These are phyloP conservation scores for Caenorhabditis afra DNA, from an alignment of 2,888 invertebrate genomes.

Conservation along the genomic window DNA sequence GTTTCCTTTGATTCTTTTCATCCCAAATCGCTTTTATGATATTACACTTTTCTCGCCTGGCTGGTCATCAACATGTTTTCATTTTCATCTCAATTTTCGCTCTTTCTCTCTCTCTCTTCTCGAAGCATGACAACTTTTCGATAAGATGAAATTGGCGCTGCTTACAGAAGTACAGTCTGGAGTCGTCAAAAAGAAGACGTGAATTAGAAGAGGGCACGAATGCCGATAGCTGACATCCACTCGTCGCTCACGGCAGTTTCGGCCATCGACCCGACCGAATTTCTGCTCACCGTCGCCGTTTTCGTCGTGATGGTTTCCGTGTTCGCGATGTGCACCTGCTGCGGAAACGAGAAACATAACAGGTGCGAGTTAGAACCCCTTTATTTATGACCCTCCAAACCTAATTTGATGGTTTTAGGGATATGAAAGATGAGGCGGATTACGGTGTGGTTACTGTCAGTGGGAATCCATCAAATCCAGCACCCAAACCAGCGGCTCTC, in stretches of 20 bases:
- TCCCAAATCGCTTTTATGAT: not conserved
- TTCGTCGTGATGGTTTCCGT: conserved; percentile 58
- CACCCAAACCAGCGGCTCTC: conserved; percentile 28
- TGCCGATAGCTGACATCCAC: conserved; percentile 57
- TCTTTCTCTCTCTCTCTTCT: too few relatives aligned
- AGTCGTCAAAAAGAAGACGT: not conserved
- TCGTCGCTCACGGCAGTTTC: conserved; percentile 39
- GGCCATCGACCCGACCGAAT: conserved; percentile 39
- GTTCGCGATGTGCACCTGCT: conserved; percentile 60
- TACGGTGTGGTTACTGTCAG: conserved; percentile 55
- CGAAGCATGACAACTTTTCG: too few relatives aligned
- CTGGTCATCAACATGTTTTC: conserved; percentile 14
- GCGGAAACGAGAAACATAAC: conserved; percentile 42
- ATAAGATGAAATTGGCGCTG: too few relatives aligned
- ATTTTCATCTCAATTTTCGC: not conserved
- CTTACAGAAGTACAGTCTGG: conserved; percentile 31
- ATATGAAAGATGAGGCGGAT: conserved; percentile 49
- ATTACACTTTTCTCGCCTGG: conserved; percentile 52
- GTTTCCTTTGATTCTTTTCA: not conserved
- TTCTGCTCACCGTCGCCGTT: conserved; percentile 52
- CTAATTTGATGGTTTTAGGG: conserved; percentile 32
- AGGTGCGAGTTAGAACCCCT: conserved; percentile 42
- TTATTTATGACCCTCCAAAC: not conserved
- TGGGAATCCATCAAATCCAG: conserved; percentile 22
- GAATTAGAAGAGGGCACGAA: conserved; percentile 28